Evolutionary conservation across 2,797 vertebrate species (phyloP).

Genomic region (Molossus molossus): DNA sequence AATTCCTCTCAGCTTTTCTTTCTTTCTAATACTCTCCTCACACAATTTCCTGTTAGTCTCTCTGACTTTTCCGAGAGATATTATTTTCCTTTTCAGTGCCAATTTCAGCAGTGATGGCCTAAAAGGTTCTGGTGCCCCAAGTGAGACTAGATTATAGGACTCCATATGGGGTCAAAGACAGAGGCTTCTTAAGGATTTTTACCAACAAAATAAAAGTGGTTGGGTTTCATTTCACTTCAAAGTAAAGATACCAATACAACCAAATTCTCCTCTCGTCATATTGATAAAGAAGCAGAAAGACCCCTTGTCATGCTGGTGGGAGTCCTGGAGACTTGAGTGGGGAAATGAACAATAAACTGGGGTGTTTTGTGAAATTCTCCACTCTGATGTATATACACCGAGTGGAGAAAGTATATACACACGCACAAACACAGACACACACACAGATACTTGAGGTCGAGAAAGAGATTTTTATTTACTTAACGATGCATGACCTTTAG

Average conservation of each 20-base stretch:
- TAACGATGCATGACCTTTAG: neutral
- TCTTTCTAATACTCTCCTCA: slow-evolving; percentile 82
- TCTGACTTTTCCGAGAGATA: slow-evolving; percentile 85
- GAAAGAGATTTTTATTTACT: slow-evolving; percentile 3
- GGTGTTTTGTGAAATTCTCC: slow-evolving; percentile 51
- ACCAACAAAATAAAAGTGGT: slow-evolving; percentile 87
- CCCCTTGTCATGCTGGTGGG: neutral
- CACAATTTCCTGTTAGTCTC: slow-evolving; percentile 83
- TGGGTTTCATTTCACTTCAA: slow-evolving; percentile 85
- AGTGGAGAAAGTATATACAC: neutral
- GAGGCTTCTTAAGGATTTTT: slow-evolving; percentile 87
- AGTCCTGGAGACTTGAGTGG: neutral
- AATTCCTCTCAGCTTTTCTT: slow-evolving; percentile 72
- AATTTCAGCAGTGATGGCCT: slow-evolving; percentile 87
- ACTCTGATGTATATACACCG: neutral
- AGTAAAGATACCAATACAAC: slow-evolving; percentile 86
- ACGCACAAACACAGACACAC: neutral
- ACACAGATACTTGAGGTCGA: neutral
- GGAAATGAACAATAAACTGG: slow-evolving; percentile 67
- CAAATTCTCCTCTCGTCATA: slow-evolving; percentile 83
- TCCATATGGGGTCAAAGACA: slow-evolving; percentile 84
- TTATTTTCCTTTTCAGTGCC: slow-evolving; percentile 87
- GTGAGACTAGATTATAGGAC: slow-evolving; percentile 88
- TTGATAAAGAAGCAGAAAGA: slow-evolving; percentile 76
- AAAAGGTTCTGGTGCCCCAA: slow-evolving; percentile 86